Base-by-base conservation (phyloP, 2,888 invertebrate genomes). In the Hemaris fuciformis region DNA sequence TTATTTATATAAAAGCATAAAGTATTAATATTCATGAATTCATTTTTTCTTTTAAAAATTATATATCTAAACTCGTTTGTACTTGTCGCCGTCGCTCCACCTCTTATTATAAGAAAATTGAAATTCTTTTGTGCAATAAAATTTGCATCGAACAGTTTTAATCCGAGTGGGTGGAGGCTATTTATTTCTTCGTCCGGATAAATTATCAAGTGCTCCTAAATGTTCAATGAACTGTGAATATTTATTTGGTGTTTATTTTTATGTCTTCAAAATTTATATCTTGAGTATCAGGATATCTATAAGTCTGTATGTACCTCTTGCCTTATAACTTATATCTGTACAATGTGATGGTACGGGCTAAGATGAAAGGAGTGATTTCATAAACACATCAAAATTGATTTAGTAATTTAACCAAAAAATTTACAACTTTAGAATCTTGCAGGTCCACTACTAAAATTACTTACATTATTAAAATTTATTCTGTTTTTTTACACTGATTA, bases 51-150 rank as follows among this genome's bases (percentile, higher is more conserved):
- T 31, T 38, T 38, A n/a, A 48, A 46, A 5, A 48, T 25, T 48
- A n/a, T n/a, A n/a, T n/a, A 27, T 48, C 27, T 8, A 31, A 25
- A 31, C 18, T 27, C 53, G 27, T 27, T 48, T 48, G 15, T 31
- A 53, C 61, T 60, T 61, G 38, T 45, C 43, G n/a, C 59, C 56
- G 43, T 10, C 59, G 53, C 42, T 60, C 58, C 53, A 57, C 42
- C 48, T 27, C 7, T 53, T 53, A 27, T 53, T 53, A 31, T 20
- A 53, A 53, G 53, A 53, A 53, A 53, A 53, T 53, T 53, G 53
- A 31, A 53, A 53, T 53, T 31, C 27, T 53, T 53, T 31, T 31
- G 15, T 53, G 59, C 41, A 59, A 41, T 42, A 59, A 43, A 59
- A 53, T 53, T 53, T 53, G 53, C 53, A 53, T 53, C 18, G 31